Evolutionary conservation across 1,140 invertebrate genomes (phyloP), one percentile per base, ranked within the genome.

Genomic region (Penaeus japonicus): DNA sequence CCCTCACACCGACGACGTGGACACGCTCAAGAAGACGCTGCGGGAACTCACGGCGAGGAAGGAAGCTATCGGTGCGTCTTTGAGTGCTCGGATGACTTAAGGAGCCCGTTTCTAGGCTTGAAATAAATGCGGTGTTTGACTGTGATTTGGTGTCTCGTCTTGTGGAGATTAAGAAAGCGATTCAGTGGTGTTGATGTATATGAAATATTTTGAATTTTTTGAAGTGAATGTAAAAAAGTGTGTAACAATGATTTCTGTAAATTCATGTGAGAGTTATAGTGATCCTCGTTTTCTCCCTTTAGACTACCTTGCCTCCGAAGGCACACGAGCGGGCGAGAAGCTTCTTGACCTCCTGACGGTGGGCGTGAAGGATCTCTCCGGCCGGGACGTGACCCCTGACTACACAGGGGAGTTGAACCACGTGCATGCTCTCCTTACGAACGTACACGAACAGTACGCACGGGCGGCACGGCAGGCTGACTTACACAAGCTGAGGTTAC

Each of bases 361-460:
- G 93, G 96, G 96, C 17, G 94, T 96, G 65, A 96, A 96, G 92
- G 96, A 96, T 92, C 95, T 96, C 0, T 93, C 96, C 82, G 95
- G 96, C 30, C 93, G 95, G 89, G 96, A 96, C 92, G 94, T 96
- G 91, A 93, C 93, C 22, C 94, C 96, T 12, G 95, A 96, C 93
- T 96, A 96, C 89, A 94, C 94, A 22, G 88, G 70, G 12, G 90
- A 90, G 73, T 81, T 90, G 24, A 90, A 89, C 81, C 90, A 90
- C 80, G 90, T 90, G 39, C 90, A 90, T 59, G 82, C 65, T 4
- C 82, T 90, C 5, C 87, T 90, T 22, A 90, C 86, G 0, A 80
- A 55, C n/a, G 85, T 85, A 32, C 88, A 89, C 47, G 87, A 89
- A 73, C 87, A 89, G 39, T 90, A 90, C 57, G 82, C 78, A 10